These are phyloP conservation scores for Vicugna pacos DNA, from an alignment of 2,113 vertebrate genomes.

Conservation along the genomic window DNA sequence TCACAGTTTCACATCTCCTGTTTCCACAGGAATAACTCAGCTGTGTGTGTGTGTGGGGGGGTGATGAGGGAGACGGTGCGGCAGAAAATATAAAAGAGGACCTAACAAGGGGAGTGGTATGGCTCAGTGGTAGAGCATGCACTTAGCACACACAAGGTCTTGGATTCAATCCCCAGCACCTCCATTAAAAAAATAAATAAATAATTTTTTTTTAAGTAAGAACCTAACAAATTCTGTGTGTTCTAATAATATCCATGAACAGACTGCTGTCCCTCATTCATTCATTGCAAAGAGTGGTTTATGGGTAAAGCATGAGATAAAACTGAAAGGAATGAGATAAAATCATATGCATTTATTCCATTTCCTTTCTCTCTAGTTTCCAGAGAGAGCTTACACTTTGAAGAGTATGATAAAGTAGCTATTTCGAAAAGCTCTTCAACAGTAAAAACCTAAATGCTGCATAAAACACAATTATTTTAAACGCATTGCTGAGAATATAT, in stretches of 20 bases:
- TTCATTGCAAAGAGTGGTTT: neutral
- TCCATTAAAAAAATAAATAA: too few species aligned
- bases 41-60: neutral
- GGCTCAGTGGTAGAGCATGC: too few species aligned
- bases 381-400: neutral
- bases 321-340: conserved; percentile 7
- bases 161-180: too few species aligned
- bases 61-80: neutral
- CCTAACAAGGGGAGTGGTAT: neutral
- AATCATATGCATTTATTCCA: neutral
- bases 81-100: neutral
- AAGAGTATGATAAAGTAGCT: neutral
- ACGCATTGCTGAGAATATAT: neutral
- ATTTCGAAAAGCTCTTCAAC: conserved; percentile 31
- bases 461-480: conserved; percentile 38
- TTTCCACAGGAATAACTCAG: neutral
- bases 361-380: neutral
- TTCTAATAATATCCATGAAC: neutral
- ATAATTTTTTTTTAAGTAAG: too few species aligned
- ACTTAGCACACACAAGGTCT: too few species aligned
- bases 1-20: neutral
- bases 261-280: neutral
- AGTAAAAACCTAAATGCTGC: neutral
- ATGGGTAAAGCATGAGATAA: neutral
- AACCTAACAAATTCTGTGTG: neutral